Evolutionary conservation across 2,888 invertebrate species (phyloP), one percentile per base, ranked within the genome.

Genomic region (Autographa pulchrina): DNA sequence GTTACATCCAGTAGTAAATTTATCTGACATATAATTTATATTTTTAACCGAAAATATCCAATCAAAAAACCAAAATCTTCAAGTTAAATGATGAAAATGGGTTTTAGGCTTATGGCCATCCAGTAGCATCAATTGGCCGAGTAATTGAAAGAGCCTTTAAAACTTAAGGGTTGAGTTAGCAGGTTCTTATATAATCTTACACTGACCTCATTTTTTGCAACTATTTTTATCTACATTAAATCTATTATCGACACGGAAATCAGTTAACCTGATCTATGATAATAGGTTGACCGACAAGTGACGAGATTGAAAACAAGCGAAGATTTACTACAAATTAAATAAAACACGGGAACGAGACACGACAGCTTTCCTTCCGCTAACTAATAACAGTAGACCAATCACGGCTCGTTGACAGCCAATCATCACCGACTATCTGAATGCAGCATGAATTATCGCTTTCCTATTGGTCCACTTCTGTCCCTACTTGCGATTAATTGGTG

Each of bases 381-480:
- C 64, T 79, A 78, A 65, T 79, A 70, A 59, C 63, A 73, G 79
- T 65, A 58, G 60, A 32, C 60, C 69, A 69, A 73, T 76, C 73
- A 66, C 68, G 62, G 54, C 65, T 48, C 14, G 11, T 48, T 73
- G 80, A 76, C 78, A 68, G 56, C 64, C 59, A 80, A 80, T 78
- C 81, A 75, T 81, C 62, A 67, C 38, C 16, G 5, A 56, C 20
- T 69, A 75, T 62, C 65, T 56, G 31, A 38, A 18, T 48, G 66
- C 59, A 60, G 18, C 43, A 56, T 31, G 58, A 77, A 68, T 74
- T 78, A 81, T 79, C 66, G 77, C 83, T 78, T 80, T 78, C 74
- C 80, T 62, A 75, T 75, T 86, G 82, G 64, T 78, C 82, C 70
- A 87, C 70, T 85, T 82, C 80, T 82, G 74, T 74, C 80, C 64